A percentile compares a stretch with the other conserved stretches of the same genome.
phyloP scores from a whole-genome alignment of 2,113 vertebrate genomes.

The Gallinago jamesoni region DNA sequence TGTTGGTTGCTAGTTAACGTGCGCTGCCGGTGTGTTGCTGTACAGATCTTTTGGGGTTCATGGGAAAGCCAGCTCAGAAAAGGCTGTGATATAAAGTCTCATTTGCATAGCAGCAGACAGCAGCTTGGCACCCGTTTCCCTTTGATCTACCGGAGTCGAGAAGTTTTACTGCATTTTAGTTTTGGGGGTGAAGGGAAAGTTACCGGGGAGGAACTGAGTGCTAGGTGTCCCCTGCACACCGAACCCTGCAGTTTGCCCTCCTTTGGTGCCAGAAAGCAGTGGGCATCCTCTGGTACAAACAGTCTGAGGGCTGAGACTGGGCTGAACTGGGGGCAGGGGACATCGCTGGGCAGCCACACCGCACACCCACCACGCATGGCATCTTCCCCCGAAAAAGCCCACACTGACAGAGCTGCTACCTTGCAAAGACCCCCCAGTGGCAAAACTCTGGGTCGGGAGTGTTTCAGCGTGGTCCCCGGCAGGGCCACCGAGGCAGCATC shows the following conservation, averaged over 20 bases:
- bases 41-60: slow-evolving; percentile 4
- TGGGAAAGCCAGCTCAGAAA: slow-evolving; percentile 11
- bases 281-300: neutral
- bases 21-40: neutral
- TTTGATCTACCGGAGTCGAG: neutral
- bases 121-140: neutral
- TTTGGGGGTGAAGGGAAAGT: neutral
- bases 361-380: too few relatives aligned
- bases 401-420: neutral
- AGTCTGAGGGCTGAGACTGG: neutral
- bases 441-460: rapidly evolving
- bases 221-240: rapidly evolving
- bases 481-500: neutral
- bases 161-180: neutral
- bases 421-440: neutral
- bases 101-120: slow-evolving; percentile 26
- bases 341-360: neutral
- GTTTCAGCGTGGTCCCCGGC: rapidly evolving
- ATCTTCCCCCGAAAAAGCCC: rapidly evolving
- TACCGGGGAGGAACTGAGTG: neutral
- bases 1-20: neutral
- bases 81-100: neutral
- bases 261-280: neutral
- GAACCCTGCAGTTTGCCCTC: neutral
- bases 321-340: neutral